Percentiles rank a stretch among this genome's conserved stretches.
phyloP scores from a whole-genome alignment of 2,797 vertebrate species.

The Pteropus rufus region DNA sequence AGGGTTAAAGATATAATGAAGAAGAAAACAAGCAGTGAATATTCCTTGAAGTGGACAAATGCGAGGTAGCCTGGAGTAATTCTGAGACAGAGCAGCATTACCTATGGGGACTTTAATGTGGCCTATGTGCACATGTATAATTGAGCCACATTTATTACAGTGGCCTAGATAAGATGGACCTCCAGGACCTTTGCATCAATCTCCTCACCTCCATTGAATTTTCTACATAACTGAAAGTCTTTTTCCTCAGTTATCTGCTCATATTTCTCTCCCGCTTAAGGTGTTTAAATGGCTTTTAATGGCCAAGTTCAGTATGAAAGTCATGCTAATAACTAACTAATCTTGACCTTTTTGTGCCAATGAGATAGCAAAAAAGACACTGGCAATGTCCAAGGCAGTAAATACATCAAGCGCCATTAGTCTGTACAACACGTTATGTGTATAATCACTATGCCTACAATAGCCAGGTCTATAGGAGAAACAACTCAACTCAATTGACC shows the following conservation, averaged over 20 bases:
- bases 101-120: rapidly evolving
- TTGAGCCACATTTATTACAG: background rate
- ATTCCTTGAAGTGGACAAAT: background rate
- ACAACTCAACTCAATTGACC: background rate
- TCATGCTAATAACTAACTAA: background rate
- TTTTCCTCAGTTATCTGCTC: background rate
- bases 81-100: background rate
- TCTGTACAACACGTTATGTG: background rate
- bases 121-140: background rate
- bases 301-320: background rate
- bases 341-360: background rate
- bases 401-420: background rate
- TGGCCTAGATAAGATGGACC: background rate
- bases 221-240: background rate
- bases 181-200: background rate
- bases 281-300: background rate
- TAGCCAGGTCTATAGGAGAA: background rate
- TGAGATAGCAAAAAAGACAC: background rate
- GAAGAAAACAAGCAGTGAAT: background rate
- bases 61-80: background rate
- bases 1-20: background rate
- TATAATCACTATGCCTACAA: background rate
- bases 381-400: background rate
- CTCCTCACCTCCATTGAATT: background rate
- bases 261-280: background rate